Conservation (phyloP, 2,113 vertebrate genomes). For the Setophaga petechia region DNA sequence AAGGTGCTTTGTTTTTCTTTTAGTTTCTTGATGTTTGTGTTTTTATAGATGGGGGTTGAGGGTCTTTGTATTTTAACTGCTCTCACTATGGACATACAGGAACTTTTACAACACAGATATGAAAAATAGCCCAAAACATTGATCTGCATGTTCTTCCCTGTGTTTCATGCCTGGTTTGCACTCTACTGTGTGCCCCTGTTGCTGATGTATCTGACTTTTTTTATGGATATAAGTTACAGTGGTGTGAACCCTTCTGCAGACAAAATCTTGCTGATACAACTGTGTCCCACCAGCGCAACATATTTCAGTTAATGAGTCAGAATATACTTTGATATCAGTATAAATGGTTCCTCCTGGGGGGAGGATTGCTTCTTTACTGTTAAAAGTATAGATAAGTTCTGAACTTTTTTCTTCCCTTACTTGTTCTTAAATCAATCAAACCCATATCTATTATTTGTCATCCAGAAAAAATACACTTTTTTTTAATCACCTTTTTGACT, state of each 20-base stretch:
- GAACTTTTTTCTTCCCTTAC: neutral
- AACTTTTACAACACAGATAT: neutral
- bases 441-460: neutral
- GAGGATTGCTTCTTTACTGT: constrained; percentile 26
- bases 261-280: constrained; percentile 48
- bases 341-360: constrained; percentile 21
- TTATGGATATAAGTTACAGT: neutral
- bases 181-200: fast-evolving
- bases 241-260: neutral
- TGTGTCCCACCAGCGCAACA: constrained; percentile 9
- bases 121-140: neutral
- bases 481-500: neutral
- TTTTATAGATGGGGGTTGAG: neutral
- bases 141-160: neutral
- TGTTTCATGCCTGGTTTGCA: neutral
- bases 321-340: constrained; percentile 49
- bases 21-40: neutral
- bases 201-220: neutral
- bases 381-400: constrained; percentile 25
- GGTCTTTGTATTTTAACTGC: neutral
- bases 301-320: constrained; percentile 61
- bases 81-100: neutral
- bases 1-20: neutral
- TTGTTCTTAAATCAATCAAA: constrained; percentile 22
- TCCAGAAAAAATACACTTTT: constrained; percentile 14